Percentiles rank a stretch among this genome's conserved stretches.
phyloP scores from a whole-genome alignment of 2,888 invertebrate species.

The Napeogenes inachia region DNA sequence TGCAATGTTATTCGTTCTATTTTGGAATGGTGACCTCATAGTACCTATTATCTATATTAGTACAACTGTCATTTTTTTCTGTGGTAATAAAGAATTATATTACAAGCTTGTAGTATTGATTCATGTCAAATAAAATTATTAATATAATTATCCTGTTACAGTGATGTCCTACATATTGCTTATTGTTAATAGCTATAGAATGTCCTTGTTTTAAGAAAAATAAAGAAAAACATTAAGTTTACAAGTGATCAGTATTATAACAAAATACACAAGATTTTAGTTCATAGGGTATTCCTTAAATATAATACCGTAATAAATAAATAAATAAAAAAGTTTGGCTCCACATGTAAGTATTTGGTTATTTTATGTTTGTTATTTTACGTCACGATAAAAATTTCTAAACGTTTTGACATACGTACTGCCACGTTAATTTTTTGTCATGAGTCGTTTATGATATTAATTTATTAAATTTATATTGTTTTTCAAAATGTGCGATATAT shows the following conservation, averaged over 20 bases:
- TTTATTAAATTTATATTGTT: conserved; percentile 1
- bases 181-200: conserved; percentile 1
- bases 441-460: conserved; percentile 1
- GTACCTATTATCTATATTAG: neutral
- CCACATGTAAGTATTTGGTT: conserved; percentile 1
- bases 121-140: neutral
- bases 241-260: no score
- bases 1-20: neutral
- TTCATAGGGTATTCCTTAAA: neutral
- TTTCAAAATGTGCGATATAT: conserved; percentile 50
- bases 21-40: neutral
- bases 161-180: conserved; percentile 8
- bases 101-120: neutral
- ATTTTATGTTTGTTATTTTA: neutral
- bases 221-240: neutral
- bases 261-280: neutral
- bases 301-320: no score
- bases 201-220: neutral
- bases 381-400: conserved; percentile 7
- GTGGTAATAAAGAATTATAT: neutral
- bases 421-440: conserved; percentile 7
- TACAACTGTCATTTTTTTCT: neutral
- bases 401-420: conserved; percentile 1
- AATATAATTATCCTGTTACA: neutral
- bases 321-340: no score